Percentiles rank a stretch among this genome's conserved stretches.
These are phyloP conservation scores for Penaeus vannamei DNA, from an alignment of 1,140 invertebrate genomes.

Conservation along the genomic window DNA sequence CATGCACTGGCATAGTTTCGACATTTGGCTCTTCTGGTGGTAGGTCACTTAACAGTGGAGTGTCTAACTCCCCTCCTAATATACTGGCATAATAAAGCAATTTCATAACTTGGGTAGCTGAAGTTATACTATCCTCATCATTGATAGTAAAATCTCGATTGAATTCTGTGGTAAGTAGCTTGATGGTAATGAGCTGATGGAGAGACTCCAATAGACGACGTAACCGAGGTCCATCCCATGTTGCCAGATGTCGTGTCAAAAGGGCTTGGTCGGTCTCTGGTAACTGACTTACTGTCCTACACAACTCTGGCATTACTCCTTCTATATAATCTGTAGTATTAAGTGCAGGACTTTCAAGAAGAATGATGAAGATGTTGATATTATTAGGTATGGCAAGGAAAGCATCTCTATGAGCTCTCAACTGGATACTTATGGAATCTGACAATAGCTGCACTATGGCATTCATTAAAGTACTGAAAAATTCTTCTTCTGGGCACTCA, in stretches of 20 bases:
- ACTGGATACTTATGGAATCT: slow-evolving; percentile 83
- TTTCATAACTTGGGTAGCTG: slow-evolving; percentile 75
- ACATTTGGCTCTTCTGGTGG: slow-evolving; percentile 33
- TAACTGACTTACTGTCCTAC: slow-evolving; percentile 82
- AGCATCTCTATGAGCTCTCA: slow-evolving; percentile 71
- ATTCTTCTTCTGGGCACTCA: slow-evolving; percentile 74
- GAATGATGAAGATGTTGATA: slow-evolving; percentile 86
- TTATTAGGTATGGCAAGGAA: slow-evolving; percentile 73
- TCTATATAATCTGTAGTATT: slow-evolving; percentile 87
- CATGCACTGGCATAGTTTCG: slow-evolving; percentile 47
- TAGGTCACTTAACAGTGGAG: slow-evolving; percentile 46
- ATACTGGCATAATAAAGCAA: slow-evolving; percentile 93
- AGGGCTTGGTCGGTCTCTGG: slow-evolving; percentile 84
- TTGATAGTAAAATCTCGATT: slow-evolving; percentile 83
- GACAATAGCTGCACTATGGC: slow-evolving; percentile 83
- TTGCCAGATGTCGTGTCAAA: slow-evolving; percentile 84
- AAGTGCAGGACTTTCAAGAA: slow-evolving; percentile 89
- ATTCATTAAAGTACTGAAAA: slow-evolving; percentile 84
- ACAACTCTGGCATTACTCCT: slow-evolving; percentile 84
- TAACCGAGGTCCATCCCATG: slow-evolving; percentile 80
- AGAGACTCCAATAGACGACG: slow-evolving; percentile 83
- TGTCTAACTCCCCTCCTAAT: slow-evolving; percentile 78
- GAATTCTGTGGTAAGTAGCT: slow-evolving; percentile 83
- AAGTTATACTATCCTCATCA: slow-evolving; percentile 77
- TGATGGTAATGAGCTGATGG: slow-evolving; percentile 89